phyloP scores from a whole-genome alignment of 2,888 invertebrate species.

The Steinernema scapterisci region DNA sequence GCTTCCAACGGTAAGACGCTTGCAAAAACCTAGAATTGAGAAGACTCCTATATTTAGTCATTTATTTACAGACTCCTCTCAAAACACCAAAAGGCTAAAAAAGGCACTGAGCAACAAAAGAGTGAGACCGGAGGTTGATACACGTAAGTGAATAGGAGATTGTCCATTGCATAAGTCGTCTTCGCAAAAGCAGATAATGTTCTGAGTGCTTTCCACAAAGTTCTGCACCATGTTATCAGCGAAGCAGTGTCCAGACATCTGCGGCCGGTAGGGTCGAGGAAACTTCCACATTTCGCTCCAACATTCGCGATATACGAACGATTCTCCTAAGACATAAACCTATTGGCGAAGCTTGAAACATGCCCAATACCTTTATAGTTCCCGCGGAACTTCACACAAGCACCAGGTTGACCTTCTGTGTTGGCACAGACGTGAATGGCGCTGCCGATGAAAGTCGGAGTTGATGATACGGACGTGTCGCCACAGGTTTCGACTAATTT shows the following conservation, averaged over 20 bases:
- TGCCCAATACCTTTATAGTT: constrained; percentile 36
- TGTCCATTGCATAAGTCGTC: constrained; percentile 44
- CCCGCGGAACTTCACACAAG: constrained; percentile 47
- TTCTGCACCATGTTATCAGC: constrained; percentile 45
- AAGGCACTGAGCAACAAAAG: not conserved
- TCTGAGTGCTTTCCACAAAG: constrained; percentile 39
- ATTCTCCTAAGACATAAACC: constrained; percentile 36
- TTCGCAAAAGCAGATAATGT: constrained; percentile 47
- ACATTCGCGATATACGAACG: constrained; percentile 48
- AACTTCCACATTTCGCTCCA: constrained; percentile 45
- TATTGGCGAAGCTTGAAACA: constrained; percentile 32
- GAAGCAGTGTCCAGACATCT: constrained; percentile 41
- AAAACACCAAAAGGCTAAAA: not conserved
- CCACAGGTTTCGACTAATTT: constrained; percentile 36
- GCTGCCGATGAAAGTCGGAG: constrained; percentile 39
- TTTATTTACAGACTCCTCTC: no score
- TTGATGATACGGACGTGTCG: constrained; percentile 34
- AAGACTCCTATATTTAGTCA: no score
- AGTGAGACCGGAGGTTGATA: not conserved
- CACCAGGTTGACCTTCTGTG: constrained; percentile 41
- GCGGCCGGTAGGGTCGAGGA: constrained; percentile 43
- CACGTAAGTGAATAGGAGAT: not conserved
- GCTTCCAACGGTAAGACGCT: no score
- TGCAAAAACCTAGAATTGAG: no score
- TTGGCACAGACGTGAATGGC: constrained; percentile 42